Percentiles rank a stretch among this genome's conserved stretches.
Evolutionary conservation across 2,797 vertebrate genomes (phyloP).

Genomic region (Phoeniculus purpureus): DNA sequence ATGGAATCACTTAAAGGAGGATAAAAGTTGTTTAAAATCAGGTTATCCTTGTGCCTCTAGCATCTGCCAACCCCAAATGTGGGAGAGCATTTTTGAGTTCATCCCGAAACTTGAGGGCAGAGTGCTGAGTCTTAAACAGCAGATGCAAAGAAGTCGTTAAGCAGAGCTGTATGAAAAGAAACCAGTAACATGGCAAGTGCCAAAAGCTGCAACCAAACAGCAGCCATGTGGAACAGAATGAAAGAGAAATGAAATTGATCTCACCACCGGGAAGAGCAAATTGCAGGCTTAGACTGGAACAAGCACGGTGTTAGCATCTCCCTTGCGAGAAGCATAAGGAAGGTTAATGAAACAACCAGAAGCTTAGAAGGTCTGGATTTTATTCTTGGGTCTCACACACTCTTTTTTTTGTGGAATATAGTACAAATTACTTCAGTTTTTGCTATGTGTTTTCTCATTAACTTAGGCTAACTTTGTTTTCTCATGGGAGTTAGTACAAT

Average conservation of each 20-base stretch:
- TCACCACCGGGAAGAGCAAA: background rate
- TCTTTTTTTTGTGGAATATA: background rate
- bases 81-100: background rate
- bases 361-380: background rate
- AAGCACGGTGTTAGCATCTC: background rate
- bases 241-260: background rate
- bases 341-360: background rate
- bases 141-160: background rate
- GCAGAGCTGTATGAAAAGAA: background rate
- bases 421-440: background rate
- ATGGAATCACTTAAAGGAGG: background rate
- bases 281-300: background rate
- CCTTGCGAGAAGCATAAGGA: background rate
- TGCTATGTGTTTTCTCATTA: background rate
- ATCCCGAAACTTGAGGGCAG: background rate
- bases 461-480: background rate
- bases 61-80: background rate
- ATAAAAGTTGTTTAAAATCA: background rate
- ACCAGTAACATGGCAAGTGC: background rate
- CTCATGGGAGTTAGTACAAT: background rate
- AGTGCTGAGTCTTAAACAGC: background rate
- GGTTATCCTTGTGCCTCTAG: background rate
- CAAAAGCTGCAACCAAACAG: background rate
- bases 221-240: background rate
- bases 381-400: background rate